Evolutionary conservation across 2,888 invertebrate genomes (phyloP).

Genomic region (Syrphus vitripennis): DNA sequence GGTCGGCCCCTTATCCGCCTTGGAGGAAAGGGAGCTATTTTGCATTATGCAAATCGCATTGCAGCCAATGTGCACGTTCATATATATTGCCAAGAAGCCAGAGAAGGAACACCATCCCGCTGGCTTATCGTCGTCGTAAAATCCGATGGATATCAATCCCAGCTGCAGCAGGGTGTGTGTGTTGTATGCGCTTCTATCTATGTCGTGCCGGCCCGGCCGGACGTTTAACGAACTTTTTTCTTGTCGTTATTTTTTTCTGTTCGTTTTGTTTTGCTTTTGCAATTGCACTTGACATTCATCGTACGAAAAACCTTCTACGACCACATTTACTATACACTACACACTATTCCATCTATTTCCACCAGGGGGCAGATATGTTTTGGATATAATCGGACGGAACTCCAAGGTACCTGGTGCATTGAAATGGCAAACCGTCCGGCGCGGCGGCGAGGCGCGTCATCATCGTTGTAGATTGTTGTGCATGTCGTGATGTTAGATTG

Average conservation of each 20-base stretch:
- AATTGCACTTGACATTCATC: constrained; percentile 70
- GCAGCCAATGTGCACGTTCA: constrained; percentile 47
- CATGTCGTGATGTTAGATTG: constrained; percentile 17
- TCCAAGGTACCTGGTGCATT: constrained; percentile 37
- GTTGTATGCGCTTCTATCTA: constrained; percentile 1
- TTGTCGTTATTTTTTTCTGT: not conserved
- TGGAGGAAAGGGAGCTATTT: not conserved
- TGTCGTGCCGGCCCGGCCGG: constrained; percentile 58
- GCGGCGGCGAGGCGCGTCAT: not conserved
- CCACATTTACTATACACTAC: constrained; percentile 13
- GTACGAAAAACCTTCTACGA: constrained; percentile 50
- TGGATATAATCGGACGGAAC: constrained; percentile 44
- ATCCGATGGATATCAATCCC: constrained; percentile 54
- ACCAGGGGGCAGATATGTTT: constrained; percentile 6
- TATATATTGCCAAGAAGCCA: constrained; percentile 10
- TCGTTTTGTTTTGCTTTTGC: constrained; percentile 13
- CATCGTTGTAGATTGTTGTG: not conserved
- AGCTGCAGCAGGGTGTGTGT: constrained; percentile 42
- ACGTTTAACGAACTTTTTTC: constrained; percentile 58
- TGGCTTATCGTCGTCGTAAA: constrained; percentile 44
- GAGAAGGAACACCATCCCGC: not conserved
- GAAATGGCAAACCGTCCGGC: not conserved
- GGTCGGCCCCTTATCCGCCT: too few species aligned
- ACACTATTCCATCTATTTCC: not conserved
- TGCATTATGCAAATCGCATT: constrained; percentile 65